These are phyloP conservation scores for Periphyllus acericola DNA, from an alignment of 2,888 invertebrate species.

Conservation along the genomic window DNA sequence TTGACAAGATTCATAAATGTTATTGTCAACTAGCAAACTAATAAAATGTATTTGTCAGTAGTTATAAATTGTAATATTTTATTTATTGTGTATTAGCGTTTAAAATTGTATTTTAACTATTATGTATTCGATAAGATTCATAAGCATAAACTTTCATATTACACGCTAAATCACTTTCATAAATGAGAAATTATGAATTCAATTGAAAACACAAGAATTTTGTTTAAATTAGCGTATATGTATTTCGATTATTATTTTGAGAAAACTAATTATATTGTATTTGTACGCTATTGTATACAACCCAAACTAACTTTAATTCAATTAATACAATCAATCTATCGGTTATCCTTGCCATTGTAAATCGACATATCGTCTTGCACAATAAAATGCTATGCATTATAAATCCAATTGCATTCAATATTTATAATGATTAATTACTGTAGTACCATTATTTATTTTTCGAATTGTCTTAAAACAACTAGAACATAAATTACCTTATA, in stretches of 20 bases:
- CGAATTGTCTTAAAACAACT: neutral
- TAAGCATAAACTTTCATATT: too few relatives aligned
- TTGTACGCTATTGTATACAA: neutral
- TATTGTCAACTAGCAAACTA: too few relatives aligned
- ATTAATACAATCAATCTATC: neutral
- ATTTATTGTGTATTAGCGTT: neutral
- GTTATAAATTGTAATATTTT: neutral
- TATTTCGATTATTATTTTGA: neutral
- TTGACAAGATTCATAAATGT: neutral
- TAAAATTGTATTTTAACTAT: too few relatives aligned
- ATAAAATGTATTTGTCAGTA: too few relatives aligned
- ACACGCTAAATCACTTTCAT: too few relatives aligned
- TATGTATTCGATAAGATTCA: too few relatives aligned
- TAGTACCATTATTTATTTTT: neutral
- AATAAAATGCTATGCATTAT: neutral
- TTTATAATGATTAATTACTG: neutral
- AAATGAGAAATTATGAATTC: too few relatives aligned
- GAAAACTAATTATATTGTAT: neutral
- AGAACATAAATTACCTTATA: neutral
- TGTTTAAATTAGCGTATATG: neutral
- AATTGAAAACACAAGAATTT: neutral
- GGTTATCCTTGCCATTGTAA: too few relatives aligned
- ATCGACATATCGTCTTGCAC: too few relatives aligned
- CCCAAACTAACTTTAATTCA: neutral
- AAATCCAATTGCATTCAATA: neutral